Evolutionary conservation across 1,140 invertebrate genomes (phyloP).

Genomic region (Carposina sasakii): DNA sequence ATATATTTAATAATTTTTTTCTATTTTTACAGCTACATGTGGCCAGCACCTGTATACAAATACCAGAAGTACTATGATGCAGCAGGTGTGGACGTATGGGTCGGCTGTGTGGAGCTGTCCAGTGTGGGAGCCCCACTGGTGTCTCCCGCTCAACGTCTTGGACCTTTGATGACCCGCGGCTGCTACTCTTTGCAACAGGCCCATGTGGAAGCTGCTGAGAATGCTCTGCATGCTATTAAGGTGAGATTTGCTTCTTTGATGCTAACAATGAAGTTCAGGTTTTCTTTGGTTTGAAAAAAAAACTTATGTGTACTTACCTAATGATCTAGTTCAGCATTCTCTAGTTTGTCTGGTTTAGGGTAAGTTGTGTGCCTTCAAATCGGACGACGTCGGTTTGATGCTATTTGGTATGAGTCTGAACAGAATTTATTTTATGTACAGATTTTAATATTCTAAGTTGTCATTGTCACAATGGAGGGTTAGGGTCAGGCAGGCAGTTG

Average conservation of each 20-base stretch:
- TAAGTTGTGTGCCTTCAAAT: too few relatives aligned
- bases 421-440: too few relatives aligned
- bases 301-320: too few relatives aligned
- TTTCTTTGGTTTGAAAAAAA: too few relatives aligned
- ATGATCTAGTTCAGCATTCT: too few relatives aligned
- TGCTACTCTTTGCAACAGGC: constrained; percentile 43
- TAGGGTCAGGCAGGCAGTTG: too few relatives aligned
- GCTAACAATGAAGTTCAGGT: too few relatives aligned
- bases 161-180: constrained; percentile 36
- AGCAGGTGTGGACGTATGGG: constrained; percentile 38
- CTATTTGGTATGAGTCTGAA: too few relatives aligned
- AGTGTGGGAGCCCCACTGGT: constrained; percentile 34
- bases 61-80: constrained; percentile 41
- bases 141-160: constrained; percentile 27
- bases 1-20: neutral
- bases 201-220: constrained; percentile 46
- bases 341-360: too few relatives aligned
- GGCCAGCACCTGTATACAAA: constrained; percentile 41
- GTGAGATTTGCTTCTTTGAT: constrained; percentile 23
- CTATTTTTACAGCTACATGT: constrained; percentile 45
- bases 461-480: too few relatives aligned
- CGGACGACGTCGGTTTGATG: too few relatives aligned
- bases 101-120: constrained; percentile 37
- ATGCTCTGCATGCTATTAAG: constrained; percentile 43
- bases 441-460: too few relatives aligned